phyloP scores from a whole-genome alignment of 2,888 invertebrate species.

The Zootermopsis nevadensis region DNA sequence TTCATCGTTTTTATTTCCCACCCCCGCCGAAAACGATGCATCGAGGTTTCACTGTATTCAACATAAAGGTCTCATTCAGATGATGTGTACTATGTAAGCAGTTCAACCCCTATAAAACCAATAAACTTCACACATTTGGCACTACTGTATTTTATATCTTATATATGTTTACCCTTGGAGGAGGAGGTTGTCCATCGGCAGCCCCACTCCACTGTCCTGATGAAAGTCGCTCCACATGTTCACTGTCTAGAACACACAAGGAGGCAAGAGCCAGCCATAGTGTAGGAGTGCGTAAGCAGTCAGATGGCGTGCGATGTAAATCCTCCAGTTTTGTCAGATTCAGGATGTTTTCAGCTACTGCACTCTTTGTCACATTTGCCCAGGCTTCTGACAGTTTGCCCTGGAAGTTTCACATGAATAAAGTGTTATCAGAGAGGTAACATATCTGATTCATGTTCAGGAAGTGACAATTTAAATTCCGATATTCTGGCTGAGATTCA shows the following conservation, averaged over 20 bases:
- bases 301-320: slow-evolving; percentile 76
- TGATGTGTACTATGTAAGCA: too few relatives aligned
- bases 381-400: slow-evolving; percentile 87
- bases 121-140: too few relatives aligned
- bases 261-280: slow-evolving; percentile 95
- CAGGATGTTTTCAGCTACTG: slow-evolving; percentile 87
- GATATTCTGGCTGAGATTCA: too few relatives aligned
- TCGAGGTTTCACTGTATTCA: too few relatives aligned
- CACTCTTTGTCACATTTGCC: slow-evolving; percentile 88
- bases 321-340: slow-evolving; percentile 86
- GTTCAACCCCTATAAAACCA: too few relatives aligned
- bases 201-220: slow-evolving; percentile 83
- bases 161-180: slow-evolving; percentile 57
- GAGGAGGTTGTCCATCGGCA: slow-evolving; percentile 57
- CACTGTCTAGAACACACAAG: slow-evolving; percentile 90
- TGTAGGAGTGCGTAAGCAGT: slow-evolving; percentile 85
- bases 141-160: too few relatives aligned
- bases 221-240: slow-evolving; percentile 85
- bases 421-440: too few relatives aligned
- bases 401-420: slow-evolving; percentile 63
- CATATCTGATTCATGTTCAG: too few relatives aligned
- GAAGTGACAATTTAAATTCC: too few relatives aligned
- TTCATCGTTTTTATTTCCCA: too few relatives aligned
- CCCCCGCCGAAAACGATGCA: too few relatives aligned
- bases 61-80: too few relatives aligned